A percentile compares a stretch with the other conserved stretches of the same genome.
These are phyloP conservation scores for Parnassius smintheus DNA, from an alignment of 2,888 invertebrate genomes.

Conservation along the genomic window DNA sequence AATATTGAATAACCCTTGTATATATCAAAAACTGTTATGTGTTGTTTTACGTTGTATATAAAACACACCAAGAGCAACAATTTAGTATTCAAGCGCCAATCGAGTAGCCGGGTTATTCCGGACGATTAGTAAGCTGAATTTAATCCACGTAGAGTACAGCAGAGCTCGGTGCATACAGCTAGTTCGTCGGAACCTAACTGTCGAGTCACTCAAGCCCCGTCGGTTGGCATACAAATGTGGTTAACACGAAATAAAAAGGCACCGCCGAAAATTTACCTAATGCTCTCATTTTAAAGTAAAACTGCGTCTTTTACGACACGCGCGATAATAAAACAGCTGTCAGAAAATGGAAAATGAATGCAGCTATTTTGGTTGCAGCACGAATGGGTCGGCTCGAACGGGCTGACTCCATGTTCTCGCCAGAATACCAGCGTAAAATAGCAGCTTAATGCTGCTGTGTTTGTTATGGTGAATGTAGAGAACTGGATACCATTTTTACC, in stretches of 20 bases:
- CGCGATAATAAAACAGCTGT: conserved; percentile 14
- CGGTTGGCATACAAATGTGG: conserved; percentile 61
- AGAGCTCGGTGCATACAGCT: conserved; percentile 48
- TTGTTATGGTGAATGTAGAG: too few relatives aligned
- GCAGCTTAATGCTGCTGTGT: too few relatives aligned
- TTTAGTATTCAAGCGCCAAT: conserved; percentile 20
- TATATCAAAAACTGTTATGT: too few relatives aligned
- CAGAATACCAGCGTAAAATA: too few relatives aligned
- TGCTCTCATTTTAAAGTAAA: conserved; percentile 39
- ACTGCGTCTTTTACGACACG: conserved; percentile 38
- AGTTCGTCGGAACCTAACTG: conserved; percentile 67
- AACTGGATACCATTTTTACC: too few relatives aligned
- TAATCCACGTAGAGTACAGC: conserved; percentile 42
- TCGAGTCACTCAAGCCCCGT: conserved; percentile 32
- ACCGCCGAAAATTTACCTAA: conserved; percentile 45
- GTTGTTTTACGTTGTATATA: background rate
- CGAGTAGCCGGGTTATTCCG: conserved; percentile 19
- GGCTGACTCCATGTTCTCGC: too few relatives aligned
- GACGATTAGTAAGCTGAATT: conserved; percentile 31
- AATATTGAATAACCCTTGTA: background rate
- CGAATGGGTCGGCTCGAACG: too few relatives aligned
- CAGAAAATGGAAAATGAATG: too few relatives aligned
- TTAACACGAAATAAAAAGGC: conserved; percentile 42
- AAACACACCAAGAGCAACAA: conserved; percentile 6
- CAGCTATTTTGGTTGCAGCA: too few relatives aligned